Base-by-base conservation (phyloP, 2,888 invertebrate genomes). In the Meiosimyza decipiens region DNA sequence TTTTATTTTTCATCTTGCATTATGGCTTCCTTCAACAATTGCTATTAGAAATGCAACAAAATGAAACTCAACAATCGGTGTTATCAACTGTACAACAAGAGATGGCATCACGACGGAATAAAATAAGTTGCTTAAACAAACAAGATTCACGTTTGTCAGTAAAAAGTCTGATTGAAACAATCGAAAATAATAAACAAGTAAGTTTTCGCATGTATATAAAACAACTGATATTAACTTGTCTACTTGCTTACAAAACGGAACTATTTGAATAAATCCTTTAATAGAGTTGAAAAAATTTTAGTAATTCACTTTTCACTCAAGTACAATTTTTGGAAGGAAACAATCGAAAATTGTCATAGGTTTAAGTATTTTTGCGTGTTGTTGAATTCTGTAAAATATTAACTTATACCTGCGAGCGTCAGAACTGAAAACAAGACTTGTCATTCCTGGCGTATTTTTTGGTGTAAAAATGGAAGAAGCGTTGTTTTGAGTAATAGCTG, bases 131-230 rank as follows among this genome's bases (percentile, higher is more conserved):
- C 74, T 80, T 87, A 72, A 84, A 83, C 71, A 81, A 87, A 5
- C 87, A 87, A 76, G 95, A 94, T 83, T 94, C 94, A 33, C 90
- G 95, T 50, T 89, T 96, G 66, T 96, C 96, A 0, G 97, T 97
- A 11, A 96, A 96, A 85, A 94, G 94, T 68, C 88, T 97, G 49
- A 96, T 97, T 75, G 95, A 96, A 84, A 95, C 95, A 80, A 96
- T 97, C 73, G 97, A 97, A 88, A 95, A 93, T 84, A 93, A 93
- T 54, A 94, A 94, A 85, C 92, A 92, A 80, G 92, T 92, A 75
- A 76, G 64, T 90, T 91, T 71, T 16, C 73, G 72, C 49, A 88
- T 88, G 40, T 69, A 76, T 15, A 69, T 68, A 15, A 22, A 11
- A 13, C 51, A 5, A 28, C 22, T 22, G 22, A 22, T 2, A 22